These are phyloP conservation scores for Pantelozetes paolii DNA, from an alignment of 2,888 invertebrate genomes.

Conservation along the genomic window DNA sequence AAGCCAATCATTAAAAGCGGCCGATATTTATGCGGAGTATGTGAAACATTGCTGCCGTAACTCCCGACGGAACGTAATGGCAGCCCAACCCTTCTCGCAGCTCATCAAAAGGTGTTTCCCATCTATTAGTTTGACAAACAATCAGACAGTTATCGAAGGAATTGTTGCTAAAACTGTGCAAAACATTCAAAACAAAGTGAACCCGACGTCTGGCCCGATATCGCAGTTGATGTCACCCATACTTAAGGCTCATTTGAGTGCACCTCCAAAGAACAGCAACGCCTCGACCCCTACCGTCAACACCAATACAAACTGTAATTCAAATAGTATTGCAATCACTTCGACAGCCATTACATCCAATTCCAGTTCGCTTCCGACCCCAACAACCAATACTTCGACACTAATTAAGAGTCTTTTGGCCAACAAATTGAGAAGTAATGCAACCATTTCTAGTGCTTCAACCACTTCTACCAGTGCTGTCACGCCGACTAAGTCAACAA, in stretches of 20 bases:
- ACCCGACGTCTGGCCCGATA: neutral
- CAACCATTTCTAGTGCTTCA: neutral
- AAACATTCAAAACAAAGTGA: constrained; percentile 4
- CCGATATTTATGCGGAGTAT: constrained; percentile 43
- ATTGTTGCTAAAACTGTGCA: constrained; percentile 1
- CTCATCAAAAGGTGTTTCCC: constrained; percentile 43
- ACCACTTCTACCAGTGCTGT: neutral
- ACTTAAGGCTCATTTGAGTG: constrained; percentile 75
- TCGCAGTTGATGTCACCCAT: constrained; percentile 54
- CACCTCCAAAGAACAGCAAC: constrained; percentile 55
- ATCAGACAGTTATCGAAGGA: constrained; percentile 37
- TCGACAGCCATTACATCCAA: constrained; percentile 47
- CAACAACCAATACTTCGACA: constrained; percentile 61
- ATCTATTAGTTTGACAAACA: constrained; percentile 27
- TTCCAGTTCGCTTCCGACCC: constrained; percentile 49
- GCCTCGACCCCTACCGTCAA: constrained; percentile 38
- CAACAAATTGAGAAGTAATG: constrained; percentile 67
- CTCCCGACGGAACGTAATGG: constrained; percentile 40
- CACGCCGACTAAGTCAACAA: neutral
- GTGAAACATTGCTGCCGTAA: constrained; percentile 41
- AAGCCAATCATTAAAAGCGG: constrained; percentile 29
- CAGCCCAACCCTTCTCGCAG: constrained; percentile 36
- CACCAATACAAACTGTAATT: constrained; percentile 36
- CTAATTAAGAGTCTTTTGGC: constrained; percentile 89
- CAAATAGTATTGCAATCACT: constrained; percentile 30